Conservation (phyloP, 53 echinoderm and acorn worm species). For the Astropecten irregularis region DNA sequence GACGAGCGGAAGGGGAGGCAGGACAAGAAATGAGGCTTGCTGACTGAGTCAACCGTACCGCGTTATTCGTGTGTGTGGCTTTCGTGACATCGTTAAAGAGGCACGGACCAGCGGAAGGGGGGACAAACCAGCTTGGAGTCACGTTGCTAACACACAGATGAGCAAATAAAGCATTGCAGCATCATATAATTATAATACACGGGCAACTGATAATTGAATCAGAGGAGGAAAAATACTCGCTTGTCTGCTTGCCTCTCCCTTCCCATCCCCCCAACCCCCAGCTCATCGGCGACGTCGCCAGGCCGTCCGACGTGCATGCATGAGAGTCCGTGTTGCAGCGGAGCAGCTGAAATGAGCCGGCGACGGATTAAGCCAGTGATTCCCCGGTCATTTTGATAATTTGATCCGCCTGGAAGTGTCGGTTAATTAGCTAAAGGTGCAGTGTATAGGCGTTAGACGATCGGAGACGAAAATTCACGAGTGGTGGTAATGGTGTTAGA, state of each 20-base stretch:
- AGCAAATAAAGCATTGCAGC: conserved; percentile 47
- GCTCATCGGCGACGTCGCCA: not conserved
- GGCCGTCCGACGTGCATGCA: no score
- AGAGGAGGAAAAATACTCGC: not conserved
- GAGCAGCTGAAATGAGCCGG: conserved; percentile 37
- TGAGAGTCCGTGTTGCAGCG: no score
- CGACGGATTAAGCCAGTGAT: conserved; percentile 21
- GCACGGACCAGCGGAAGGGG: not conserved
- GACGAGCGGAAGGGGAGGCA: no score
- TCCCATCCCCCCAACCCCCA: no score
- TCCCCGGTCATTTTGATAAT: conserved; percentile 10
- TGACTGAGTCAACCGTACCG: conserved; percentile 24
- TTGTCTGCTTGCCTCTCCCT: not conserved
- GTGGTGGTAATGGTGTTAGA: no score
- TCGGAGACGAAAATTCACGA: no score
- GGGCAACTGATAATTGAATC: conserved; percentile 23
- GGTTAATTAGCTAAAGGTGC: conserved; percentile 20
- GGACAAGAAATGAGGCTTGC: no score
- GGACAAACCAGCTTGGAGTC: conserved; percentile 28
- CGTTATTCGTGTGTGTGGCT: conserved; percentile 29
- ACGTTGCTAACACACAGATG: conserved; percentile 50
- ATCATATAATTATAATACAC: not conserved
- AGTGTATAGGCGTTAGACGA: not conserved
- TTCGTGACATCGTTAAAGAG: conserved; percentile 25
- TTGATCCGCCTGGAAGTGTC: conserved; percentile 9